Evolutionary conservation across 92 coral and sea anemone species (phyloP).

Genomic region (Metridium senile): DNA sequence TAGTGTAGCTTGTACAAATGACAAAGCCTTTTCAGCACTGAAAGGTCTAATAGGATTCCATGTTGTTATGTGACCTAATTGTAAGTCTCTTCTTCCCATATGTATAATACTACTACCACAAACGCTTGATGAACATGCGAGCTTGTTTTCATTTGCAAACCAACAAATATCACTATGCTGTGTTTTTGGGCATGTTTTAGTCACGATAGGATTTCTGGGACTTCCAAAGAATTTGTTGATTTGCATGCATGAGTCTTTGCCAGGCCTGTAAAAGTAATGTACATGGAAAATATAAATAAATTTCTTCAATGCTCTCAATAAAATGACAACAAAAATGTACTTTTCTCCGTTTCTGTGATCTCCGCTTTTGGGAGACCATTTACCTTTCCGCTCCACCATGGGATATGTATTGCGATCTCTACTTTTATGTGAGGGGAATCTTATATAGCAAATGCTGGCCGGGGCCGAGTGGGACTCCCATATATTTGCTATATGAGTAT

Average conservation of each 20-base stretch:
- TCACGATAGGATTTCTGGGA: neutral
- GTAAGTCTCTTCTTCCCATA: slow-evolving; percentile 11
- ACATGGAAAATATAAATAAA: neutral
- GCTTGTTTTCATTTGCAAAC: slow-evolving; percentile 2
- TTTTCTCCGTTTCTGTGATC: neutral
- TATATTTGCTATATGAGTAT: too few species aligned
- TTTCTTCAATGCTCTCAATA: neutral
- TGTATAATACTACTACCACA: neutral
- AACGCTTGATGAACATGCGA: slow-evolving; percentile 5
- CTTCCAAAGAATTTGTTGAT: slow-evolving; percentile 16
- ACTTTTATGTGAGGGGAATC: too few species aligned
- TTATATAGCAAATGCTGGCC: too few species aligned
- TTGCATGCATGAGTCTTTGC: neutral
- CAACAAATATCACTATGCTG: neutral
- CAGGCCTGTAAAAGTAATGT: slow-evolving; percentile 7
- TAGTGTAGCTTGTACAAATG: neutral
- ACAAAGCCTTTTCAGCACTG: neutral
- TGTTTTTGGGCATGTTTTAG: neutral
- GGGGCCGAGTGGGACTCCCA: too few species aligned
- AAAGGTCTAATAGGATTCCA: slow-evolving; percentile 6
- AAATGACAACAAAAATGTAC: neutral
- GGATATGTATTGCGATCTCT: too few species aligned
- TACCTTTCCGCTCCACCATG: too few species aligned
- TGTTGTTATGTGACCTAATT: neutral
- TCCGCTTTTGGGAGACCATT: too few species aligned